Evolutionary conservation across 2,888 invertebrate species (phyloP), one percentile per base, ranked within the genome.

Genomic region (Brachynemurus nebulosus): DNA sequence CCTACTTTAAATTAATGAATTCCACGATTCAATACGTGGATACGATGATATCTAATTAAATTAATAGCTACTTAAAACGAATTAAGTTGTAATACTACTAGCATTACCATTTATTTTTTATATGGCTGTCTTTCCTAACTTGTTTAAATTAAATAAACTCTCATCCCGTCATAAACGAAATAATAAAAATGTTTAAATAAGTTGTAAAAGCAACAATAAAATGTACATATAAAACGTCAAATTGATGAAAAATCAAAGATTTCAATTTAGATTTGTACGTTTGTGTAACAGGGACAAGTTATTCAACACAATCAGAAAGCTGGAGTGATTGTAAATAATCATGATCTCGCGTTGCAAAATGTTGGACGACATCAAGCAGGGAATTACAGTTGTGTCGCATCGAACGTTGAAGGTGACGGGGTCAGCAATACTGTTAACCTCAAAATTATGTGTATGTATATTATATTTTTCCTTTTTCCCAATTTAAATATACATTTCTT

Each of bases 401-500:
- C 86, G 40, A 91, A 92, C 60, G 86, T 89, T 11, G 90, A 91
- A 64, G 91, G 91, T 1, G 90, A 90, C 55, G 90, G 90, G 8
- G 79, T 79, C 56, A 90, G 90, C 52, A 79, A 80, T 55, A 72
- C 75, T 37, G 81, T 90, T 33, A 76, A 79, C 57, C 70, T 92
- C 44, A 84, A 85, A 69, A 82, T 92, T 57, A 88, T 90, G 78
- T 91, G 91, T 91, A 72, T 86, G 90, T 84, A 59, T 30, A 40
- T 37, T 37, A 14, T 21, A 12, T 37, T n/a, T n/a, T n/a, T n/a
- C n/a, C 4, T 27, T 2, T n/a, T n/a, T n/a, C n/a, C n/a, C 20
- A 12, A 4, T n/a, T 14, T 30, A 6, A 4, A 4, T 1, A 2
- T 30, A 3, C 4, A 12, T 30, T 4, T 1, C n/a, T 4, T 30